phyloP scores from a whole-genome alignment of 1,140 invertebrate genomes.

The Atopsyche davidsoni region DNA sequence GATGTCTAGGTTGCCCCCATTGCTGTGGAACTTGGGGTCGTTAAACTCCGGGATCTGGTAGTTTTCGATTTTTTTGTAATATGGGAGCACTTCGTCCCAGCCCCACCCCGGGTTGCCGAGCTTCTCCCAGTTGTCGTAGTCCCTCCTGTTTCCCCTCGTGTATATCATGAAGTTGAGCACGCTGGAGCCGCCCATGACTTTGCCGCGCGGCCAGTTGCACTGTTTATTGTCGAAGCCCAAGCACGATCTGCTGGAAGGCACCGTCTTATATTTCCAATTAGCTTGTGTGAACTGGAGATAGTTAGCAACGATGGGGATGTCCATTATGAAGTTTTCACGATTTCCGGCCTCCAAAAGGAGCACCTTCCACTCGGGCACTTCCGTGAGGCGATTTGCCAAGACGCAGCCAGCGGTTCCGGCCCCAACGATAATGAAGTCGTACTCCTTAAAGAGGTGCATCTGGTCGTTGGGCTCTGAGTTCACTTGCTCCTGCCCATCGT shows the following conservation, averaged over 20 bases:
- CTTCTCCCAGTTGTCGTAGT: conserved; percentile 74
- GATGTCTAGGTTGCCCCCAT: conserved; percentile 49
- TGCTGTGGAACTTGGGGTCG: conserved; percentile 40
- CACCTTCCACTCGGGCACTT: conserved; percentile 46
- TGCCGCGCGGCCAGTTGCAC: conserved; percentile 68
- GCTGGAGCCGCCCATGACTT: conserved; percentile 78
- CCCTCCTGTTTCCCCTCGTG: conserved; percentile 66
- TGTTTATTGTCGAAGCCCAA: conserved; percentile 52
- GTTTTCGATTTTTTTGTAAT: conserved; percentile 73
- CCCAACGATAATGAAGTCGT: conserved; percentile 63
- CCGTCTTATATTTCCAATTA: conserved; percentile 64
- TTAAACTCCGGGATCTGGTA: conserved; percentile 33
- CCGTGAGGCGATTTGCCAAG: conserved; percentile 57
- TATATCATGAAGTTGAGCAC: conserved; percentile 91
- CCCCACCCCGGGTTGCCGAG: conserved; percentile 78
- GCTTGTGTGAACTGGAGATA: conserved; percentile 54
- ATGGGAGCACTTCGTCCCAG: conserved; percentile 73
- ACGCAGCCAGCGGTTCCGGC: conserved; percentile 68
- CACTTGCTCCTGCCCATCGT: conserved; percentile 18
- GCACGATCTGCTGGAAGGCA: conserved; percentile 49
- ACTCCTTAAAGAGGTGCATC: conserved; percentile 36
- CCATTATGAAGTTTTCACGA: conserved; percentile 57
- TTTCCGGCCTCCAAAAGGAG: conserved; percentile 64
- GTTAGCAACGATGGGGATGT: conserved; percentile 58
- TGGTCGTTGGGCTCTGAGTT: conserved; percentile 38